phyloP scores from a whole-genome alignment of 2,113 vertebrate species.

The Lethenteron camtschaticum region DNA sequence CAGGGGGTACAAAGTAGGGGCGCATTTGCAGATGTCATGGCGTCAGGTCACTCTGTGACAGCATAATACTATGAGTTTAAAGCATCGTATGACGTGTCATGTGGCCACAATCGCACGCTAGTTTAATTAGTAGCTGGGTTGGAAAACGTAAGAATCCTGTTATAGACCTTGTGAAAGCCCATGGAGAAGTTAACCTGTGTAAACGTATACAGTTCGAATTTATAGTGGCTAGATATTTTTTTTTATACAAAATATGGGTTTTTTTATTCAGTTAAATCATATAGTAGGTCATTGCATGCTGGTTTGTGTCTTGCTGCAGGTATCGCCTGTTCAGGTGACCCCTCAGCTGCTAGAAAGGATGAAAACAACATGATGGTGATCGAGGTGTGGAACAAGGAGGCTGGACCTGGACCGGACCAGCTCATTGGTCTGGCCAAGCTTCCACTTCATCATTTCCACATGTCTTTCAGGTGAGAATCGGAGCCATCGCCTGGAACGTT shows the following conservation, averaged over 20 bases:
- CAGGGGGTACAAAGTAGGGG: too few relatives aligned
- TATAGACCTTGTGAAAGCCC: not conserved
- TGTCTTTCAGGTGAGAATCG: conserved; percentile 58
- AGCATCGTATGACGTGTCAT: too few relatives aligned
- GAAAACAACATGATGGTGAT: conserved; percentile 83
- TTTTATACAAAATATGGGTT: not conserved
- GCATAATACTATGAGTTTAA: too few relatives aligned
- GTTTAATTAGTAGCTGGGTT: too few relatives aligned
- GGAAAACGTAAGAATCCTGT: too few relatives aligned
- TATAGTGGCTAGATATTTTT: not conserved
- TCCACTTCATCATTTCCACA: conserved; percentile 81
- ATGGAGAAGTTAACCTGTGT: not conserved
- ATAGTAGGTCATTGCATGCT: not conserved
- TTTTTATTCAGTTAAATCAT: not conserved
- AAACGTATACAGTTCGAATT: not conserved
- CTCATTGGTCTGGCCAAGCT: conserved; percentile 70
- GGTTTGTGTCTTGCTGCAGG: conserved; percentile 21
- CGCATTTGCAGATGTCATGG: too few relatives aligned
- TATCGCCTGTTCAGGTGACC: conserved; percentile 52
- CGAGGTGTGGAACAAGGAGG: conserved; percentile 63
- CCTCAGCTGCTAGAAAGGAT: conserved; percentile 43
- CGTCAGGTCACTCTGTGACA: too few relatives aligned
- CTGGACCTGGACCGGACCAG: conserved; percentile 30
- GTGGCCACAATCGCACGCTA: too few relatives aligned
- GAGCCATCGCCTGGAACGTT: too few relatives aligned